Evolutionary conservation across 2,113 vertebrate species (phyloP).

Genomic region (Nycticryphes semicollaris): DNA sequence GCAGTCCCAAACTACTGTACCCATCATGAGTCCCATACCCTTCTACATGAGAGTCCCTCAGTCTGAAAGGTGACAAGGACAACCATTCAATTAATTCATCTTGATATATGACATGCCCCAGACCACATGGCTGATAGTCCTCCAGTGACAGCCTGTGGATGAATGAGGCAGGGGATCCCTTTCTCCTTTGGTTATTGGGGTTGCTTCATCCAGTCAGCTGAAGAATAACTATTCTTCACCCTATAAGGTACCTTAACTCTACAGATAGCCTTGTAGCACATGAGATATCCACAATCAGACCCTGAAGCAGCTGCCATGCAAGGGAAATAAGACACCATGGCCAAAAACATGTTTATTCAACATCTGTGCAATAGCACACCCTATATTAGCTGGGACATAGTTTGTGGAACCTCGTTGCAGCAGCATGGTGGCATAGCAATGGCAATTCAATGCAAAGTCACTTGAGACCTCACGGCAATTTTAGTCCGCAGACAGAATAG

Average conservation of each 20-base stretch:
- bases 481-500: not conserved
- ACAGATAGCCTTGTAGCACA: not conserved
- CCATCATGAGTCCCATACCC: not conserved
- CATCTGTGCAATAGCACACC: not conserved
- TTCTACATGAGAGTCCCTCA: not conserved
- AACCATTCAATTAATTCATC: not conserved
- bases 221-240: not conserved
- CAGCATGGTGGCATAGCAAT: not conserved
- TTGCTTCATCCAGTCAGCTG: not conserved
- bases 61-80: not conserved
- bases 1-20: not conserved
- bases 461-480: not conserved
- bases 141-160: not conserved
- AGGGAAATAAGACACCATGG: not conserved
- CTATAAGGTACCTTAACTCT: not conserved
- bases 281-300: not conserved
- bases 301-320: not conserved
- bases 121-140: not conserved
- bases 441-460: not conserved
- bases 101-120: not conserved
- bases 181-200: not conserved
- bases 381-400: too few relatives aligned
- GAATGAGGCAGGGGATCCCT: not conserved
- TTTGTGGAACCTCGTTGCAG: not conserved
- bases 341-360: not conserved